Percentiles rank a stretch among this genome's conserved stretches.
phyloP scores from a whole-genome alignment of 2,888 invertebrate genomes.

The Cataglyphis livida region DNA sequence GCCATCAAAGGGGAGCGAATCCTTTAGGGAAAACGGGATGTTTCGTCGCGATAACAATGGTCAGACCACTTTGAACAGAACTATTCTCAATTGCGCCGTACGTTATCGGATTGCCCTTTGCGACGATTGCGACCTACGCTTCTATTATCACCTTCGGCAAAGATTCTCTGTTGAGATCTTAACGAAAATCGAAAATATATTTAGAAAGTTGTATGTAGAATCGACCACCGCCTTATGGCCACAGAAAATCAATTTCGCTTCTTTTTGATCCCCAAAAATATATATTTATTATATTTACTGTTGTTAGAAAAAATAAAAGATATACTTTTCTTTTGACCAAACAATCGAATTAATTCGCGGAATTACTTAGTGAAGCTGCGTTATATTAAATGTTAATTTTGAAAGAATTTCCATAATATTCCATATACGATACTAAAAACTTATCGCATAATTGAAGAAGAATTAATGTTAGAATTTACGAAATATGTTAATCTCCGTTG shows the following conservation, averaged over 20 bases:
- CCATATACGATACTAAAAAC: slow-evolving; percentile 20
- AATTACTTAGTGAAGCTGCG: slow-evolving; percentile 7
- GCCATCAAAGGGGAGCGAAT: slow-evolving; percentile 36
- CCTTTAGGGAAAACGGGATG: slow-evolving; percentile 59
- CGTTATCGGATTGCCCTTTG: slow-evolving; percentile 68
- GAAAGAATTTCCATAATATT: slow-evolving; percentile 19
- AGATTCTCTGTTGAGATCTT: slow-evolving; percentile 5
- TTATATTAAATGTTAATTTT: slow-evolving; percentile 24
- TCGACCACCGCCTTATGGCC: neutral
- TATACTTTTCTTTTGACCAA: neutral
- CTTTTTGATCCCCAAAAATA: neutral
- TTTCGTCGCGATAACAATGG: slow-evolving; percentile 68
- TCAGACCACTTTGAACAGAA: slow-evolving; percentile 52
- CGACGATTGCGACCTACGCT: slow-evolving; percentile 57
- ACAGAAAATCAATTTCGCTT: neutral
- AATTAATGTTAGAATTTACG: slow-evolving; percentile 20
- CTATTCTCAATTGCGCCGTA: slow-evolving; percentile 59
- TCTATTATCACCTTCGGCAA: slow-evolving; percentile 37
- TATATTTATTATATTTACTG: neutral
- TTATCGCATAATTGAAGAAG: slow-evolving; percentile 2
- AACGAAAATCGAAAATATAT: slow-evolving; percentile 9
- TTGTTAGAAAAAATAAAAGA: neutral
- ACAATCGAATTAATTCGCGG: slow-evolving; percentile 1
- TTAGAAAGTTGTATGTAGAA: neutral
- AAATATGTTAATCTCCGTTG: slow-evolving; percentile 34